Evolutionary conservation across 2,797 vertebrate species (phyloP), one percentile per base, ranked within the genome.

Genomic region (Parauchenoglanis punctatus): DNA sequence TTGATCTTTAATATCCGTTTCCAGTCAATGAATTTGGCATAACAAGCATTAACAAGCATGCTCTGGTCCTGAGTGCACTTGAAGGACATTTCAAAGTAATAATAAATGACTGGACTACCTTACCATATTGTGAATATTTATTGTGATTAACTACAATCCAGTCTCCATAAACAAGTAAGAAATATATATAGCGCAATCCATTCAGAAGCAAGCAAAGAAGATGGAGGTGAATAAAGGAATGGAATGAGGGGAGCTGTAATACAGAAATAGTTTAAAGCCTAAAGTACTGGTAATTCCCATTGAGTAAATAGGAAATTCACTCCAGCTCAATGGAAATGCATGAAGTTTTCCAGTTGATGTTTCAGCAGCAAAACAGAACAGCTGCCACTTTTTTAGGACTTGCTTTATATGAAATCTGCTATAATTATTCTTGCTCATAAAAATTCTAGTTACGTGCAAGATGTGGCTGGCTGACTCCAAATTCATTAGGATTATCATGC

Each of bases 401-500:
- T 20, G 73, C 31, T 78, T 80, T 61, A 59, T 40, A 59, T 59
- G 31, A 40, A 81, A 81, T 78, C 52, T 17, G 10, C 17, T 58
- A 35, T 12, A 56, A 80, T 35, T 80, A 20, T 3, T 44, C 20
- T 44, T 61, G 31, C 77, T 81, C 18, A 61, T 81, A 61, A 81
- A 10, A 25, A 59, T 44, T 59, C 77, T 0, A 25, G 31, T 44
- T 20, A 13, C 35, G 17, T 49, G 44, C 2, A 0, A 63, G 23
- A 81, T 67, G 44, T 52, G 80, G 23, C 58, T 81, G 58, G 35
- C 56, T 81, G 56, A 61, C 35, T 61, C 0, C 15, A 56, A 8
- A 28, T 65, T 83, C n/a, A 67, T 67, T 83, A 67, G n/a, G 44
- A 83, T 52, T 44, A 84, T 59, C 52, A 75, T 49, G 17, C 6